Base-by-base conservation (phyloP, 2,888 invertebrate species). In the Matsumyia berberina region DNA sequence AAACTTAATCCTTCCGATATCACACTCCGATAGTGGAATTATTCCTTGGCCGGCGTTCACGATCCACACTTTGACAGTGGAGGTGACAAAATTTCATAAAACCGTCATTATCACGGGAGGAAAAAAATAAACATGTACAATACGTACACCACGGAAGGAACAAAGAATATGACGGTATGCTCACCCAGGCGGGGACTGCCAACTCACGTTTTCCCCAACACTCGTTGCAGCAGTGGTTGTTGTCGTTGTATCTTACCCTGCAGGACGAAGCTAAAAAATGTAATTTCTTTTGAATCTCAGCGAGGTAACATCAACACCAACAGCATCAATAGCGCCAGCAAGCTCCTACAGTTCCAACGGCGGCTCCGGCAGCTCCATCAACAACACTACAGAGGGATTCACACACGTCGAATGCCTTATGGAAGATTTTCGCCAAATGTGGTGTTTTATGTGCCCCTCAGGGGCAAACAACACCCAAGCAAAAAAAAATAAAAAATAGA, bases 61-160 rank as follows among this genome's bases (percentile, higher is more conserved):
- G 6, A 31, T 8, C 42, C 58, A 12, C 19, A n/a, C 42, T 35
- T 44, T 62, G 46, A 44, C 44, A 42, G 37, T 4, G 42, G 19
- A 58, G 60, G 60, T 73, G 66, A 73, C 19, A 70, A 72, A 60
- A 72, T 72, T 66, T 60, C 58, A 78, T 74, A 67, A 80, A 11
- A 67, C 31, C 35, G 17, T 66, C 82, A 72, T 73, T 64, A 33
- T 60, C 60, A n/a, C 55, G 35, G 69, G 35, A 33, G 42, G 9
- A 24, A 49, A 51, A 62, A 53, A 62, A 69, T 66, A 49, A 24
- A 11, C 12, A 58, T n/a, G 9, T 11, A 2, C n/a, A n/a, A n/a
- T n/a, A n/a, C n/a, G n/a, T n/a, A n/a, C n/a, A n/a, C 46, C n/a
- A 53, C 11, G 15, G 6, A 44, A 12, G 37, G 24, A 12, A 35